Percentiles rank a stretch among this genome's conserved stretches.
phyloP scores from a whole-genome alignment of 92 coral and sea anemone species.

The Bergia sp. region DNA sequence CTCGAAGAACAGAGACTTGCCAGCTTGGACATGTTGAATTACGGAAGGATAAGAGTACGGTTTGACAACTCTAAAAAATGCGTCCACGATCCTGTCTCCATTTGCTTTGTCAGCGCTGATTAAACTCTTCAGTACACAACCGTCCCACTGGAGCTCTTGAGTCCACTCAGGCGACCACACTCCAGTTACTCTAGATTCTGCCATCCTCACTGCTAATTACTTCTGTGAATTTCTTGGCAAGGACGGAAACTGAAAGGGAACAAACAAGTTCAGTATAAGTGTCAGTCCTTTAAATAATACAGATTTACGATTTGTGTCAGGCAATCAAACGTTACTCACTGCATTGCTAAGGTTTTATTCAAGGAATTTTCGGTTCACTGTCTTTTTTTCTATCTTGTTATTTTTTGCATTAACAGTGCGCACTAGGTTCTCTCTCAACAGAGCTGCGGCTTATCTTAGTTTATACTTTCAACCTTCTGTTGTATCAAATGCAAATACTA shows the following conservation, averaged over 20 bases:
- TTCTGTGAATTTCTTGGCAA: not conserved
- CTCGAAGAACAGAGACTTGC: not conserved
- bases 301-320: too few relatives aligned
- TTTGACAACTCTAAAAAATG: not conserved
- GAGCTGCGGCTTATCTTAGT: too few relatives aligned
- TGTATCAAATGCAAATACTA: too few relatives aligned
- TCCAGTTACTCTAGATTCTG: not conserved
- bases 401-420: too few relatives aligned
- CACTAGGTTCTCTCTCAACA: too few relatives aligned
- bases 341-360: too few relatives aligned
- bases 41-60: constrained; percentile 5
- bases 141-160: constrained; percentile 4
- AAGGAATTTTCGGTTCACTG: too few relatives aligned
- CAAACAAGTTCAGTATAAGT: too few relatives aligned
- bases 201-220: not conserved
- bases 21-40: not conserved
- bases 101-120: not conserved
- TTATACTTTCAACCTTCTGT: too few relatives aligned
- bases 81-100: constrained; percentile 3
- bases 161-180: constrained; percentile 14
- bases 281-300: too few relatives aligned
- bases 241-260: not conserved
- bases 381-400: too few relatives aligned
- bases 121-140: not conserved
- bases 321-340: too few relatives aligned